Evolutionary conservation across 2,113 vertebrate species (phyloP).

Genomic region (Echinops telfairi): DNA sequence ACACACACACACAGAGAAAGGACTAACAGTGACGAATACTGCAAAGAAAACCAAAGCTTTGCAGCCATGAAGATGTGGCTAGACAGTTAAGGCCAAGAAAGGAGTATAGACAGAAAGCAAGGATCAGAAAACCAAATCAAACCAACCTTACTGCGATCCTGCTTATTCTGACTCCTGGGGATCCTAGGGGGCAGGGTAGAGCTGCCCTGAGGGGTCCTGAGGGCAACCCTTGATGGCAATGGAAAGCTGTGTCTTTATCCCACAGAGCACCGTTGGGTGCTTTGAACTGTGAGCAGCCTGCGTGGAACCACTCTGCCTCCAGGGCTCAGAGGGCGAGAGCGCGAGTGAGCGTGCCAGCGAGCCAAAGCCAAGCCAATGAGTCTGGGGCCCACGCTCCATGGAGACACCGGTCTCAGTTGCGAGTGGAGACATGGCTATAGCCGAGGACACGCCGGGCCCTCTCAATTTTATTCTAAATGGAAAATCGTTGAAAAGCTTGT

Average conservation of each 20-base stretch:
- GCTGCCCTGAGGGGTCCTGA: too few relatives aligned
- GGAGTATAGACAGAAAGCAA: neutral
- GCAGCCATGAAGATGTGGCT: neutral
- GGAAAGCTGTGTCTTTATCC: too few relatives aligned
- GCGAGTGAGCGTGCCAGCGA: neutral
- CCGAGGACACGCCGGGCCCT: neutral
- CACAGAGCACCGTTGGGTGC: too few relatives aligned
- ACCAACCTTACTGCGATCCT: too few relatives aligned
- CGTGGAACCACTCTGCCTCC: too few relatives aligned
- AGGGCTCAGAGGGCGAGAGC: too few relatives aligned
- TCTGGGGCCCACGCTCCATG: neutral
- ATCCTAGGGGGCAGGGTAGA: too few relatives aligned
- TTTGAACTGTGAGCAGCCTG: too few relatives aligned
- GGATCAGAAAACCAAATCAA: neutral
- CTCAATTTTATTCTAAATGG: neutral
- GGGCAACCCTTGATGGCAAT: too few relatives aligned
- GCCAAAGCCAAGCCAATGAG: neutral
- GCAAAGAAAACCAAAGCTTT: slow-evolving; percentile 25
- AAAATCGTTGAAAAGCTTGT: slow-evolving; percentile 1
- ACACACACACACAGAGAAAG: too few relatives aligned
- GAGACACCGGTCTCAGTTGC: neutral
- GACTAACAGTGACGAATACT: neutral
- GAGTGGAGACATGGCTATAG: neutral
- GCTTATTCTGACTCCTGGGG: too few relatives aligned
- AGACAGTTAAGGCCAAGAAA: neutral